phyloP scores from a whole-genome alignment of 2,797 vertebrate genomes.

The Thripadectes ignobilis region DNA sequence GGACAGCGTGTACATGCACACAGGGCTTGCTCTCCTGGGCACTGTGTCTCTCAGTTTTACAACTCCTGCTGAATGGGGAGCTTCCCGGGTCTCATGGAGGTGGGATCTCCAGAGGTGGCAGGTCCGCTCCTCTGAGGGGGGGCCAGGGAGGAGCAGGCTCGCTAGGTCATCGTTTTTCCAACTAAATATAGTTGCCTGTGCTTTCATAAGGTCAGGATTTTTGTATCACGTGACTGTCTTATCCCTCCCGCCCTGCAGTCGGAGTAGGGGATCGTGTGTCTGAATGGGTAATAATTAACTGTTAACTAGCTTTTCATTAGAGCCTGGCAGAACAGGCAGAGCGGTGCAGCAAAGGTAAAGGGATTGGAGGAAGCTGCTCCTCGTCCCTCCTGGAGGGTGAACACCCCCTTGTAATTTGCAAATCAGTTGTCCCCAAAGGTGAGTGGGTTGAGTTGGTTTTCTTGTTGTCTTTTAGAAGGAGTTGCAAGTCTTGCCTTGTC shows the following conservation, averaged over 20 bases:
- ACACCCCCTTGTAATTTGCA: neutral
- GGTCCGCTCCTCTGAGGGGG: neutral
- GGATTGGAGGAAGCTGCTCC: neutral
- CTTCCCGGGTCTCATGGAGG: neutral
- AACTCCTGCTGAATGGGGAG: neutral
- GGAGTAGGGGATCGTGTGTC: conserved; percentile 46
- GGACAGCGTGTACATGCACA: fast-evolving
- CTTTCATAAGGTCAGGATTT: conserved; percentile 64
- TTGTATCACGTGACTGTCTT: conserved; percentile 49
- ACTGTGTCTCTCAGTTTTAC: fast-evolving
- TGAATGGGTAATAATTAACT: conserved; percentile 67
- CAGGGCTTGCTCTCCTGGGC: fast-evolving
- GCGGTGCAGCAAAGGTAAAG: neutral
- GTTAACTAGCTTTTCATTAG: conserved; percentile 67
- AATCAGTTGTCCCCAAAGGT: conserved; percentile 25
- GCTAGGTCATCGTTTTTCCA: conserved; percentile 57
- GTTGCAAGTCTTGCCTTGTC: neutral
- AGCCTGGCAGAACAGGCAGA: conserved; percentile 14
- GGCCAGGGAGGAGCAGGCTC: neutral
- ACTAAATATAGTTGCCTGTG: conserved; percentile 65
- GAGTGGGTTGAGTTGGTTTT: neutral
- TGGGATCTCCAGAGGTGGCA: neutral
- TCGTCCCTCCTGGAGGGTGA: neutral
- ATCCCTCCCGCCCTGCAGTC: conserved; percentile 25
- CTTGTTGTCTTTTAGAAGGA: neutral